These are phyloP conservation scores for Platypus cylindrus DNA, from an alignment of 2,888 invertebrate species.

Conservation along the genomic window DNA sequence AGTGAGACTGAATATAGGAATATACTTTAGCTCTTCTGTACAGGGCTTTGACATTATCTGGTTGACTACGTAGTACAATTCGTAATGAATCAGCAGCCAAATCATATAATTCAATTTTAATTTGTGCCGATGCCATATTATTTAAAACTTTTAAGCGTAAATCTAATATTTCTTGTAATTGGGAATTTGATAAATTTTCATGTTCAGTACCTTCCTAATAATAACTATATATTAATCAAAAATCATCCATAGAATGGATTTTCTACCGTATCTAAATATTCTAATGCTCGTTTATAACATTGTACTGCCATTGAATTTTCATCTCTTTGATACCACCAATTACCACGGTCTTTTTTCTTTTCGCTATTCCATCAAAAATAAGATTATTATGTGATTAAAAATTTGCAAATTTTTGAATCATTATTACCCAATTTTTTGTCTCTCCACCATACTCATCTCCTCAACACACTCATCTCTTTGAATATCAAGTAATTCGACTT, in stretches of 20 bases:
- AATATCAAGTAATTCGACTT: conserved; percentile 56
- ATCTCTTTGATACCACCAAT: conserved; percentile 78
- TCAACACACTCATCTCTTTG: conserved; percentile 57
- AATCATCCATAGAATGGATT: conserved; percentile 2
- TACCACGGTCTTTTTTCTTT: conserved; percentile 72
- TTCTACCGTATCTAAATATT: conserved; percentile 62
- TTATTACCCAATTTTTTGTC: conserved; percentile 62
- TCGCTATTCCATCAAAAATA: conserved; percentile 37
- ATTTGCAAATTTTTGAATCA: background rate
- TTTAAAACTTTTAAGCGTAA: conserved; percentile 77
- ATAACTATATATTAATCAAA: conserved; percentile 7
- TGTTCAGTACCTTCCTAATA: conserved; percentile 5
- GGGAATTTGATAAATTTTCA: conserved; percentile 39
- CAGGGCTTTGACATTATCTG: conserved; percentile 80
- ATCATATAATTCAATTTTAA: conserved; percentile 76
- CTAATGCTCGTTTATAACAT: conserved; percentile 73
- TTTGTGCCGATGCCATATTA: conserved; percentile 85
- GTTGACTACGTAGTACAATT: conserved; percentile 70
- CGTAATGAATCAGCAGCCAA: conserved; percentile 75
- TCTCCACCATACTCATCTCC: conserved; percentile 48
- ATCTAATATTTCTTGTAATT: conserved; percentile 56
- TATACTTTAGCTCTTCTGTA: conserved; percentile 68
- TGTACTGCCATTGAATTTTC: conserved; percentile 74
- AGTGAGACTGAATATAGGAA: background rate
- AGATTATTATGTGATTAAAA: background rate